Conservation (phyloP, 2,113 vertebrate genomes). For the Rhynchomys soricoides region DNA sequence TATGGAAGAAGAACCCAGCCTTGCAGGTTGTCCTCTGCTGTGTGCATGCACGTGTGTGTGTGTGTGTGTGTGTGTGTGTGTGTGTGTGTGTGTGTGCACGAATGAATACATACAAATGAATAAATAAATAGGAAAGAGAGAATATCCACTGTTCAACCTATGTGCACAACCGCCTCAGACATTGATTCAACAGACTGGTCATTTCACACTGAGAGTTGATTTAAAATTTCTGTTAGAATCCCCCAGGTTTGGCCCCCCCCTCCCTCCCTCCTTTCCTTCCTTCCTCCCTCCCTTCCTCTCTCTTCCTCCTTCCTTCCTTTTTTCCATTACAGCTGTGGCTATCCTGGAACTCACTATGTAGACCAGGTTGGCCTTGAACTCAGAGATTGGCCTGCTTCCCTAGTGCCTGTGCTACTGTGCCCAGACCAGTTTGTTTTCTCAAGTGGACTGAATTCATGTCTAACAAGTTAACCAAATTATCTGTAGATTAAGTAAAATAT, state of each 20-base stretch:
- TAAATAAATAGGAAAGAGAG: background rate
- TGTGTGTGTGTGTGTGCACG: too few species aligned
- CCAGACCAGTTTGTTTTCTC: background rate
- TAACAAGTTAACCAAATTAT: constrained; percentile 55
- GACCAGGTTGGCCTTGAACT: background rate
- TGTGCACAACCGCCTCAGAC: background rate
- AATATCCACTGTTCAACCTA: background rate
- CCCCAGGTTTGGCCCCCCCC: background rate
- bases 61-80: too few species aligned
- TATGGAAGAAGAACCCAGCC: background rate
- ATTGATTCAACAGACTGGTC: constrained; percentile 31
- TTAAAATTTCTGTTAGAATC: background rate
- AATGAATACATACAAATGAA: background rate
- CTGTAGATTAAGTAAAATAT: constrained; percentile 58
- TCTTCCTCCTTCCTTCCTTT: background rate
- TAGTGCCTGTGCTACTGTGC: background rate
- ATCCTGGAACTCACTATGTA: background rate
- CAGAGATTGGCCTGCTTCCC: background rate
- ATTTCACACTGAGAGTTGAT: constrained; percentile 19
- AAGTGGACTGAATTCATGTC: constrained; percentile 42
- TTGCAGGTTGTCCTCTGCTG: background rate
- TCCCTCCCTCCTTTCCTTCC: background rate
- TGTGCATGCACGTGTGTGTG: too few species aligned
- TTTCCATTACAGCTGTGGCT: background rate
- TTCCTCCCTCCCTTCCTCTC: background rate